A percentile compares a stretch with the other conserved stretches of the same genome.
Evolutionary conservation across 2,888 invertebrate species (phyloP).

Genomic region (Cheiracanthium punctorium): DNA sequence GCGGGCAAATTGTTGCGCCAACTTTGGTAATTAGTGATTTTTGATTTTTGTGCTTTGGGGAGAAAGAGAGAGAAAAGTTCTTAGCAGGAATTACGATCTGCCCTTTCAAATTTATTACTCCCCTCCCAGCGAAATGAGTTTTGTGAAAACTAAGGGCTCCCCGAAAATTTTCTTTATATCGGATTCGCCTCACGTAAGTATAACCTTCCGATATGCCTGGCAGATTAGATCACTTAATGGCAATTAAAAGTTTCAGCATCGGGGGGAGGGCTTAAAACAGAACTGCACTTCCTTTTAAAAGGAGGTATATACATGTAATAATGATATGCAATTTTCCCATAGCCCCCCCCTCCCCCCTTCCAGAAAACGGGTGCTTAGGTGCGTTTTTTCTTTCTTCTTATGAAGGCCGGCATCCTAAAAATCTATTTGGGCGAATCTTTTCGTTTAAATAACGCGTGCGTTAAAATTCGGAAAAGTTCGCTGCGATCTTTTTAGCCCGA

Average conservation of each 20-base stretch:
- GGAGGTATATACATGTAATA: background rate
- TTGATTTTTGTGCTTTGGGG: background rate
- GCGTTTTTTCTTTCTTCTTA: background rate
- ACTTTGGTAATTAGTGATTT: slow-evolving; percentile 31
- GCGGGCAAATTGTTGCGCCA: slow-evolving; percentile 3
- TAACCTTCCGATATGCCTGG: slow-evolving; percentile 15
- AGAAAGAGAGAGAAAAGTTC: too few relatives aligned
- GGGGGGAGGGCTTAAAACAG: background rate
- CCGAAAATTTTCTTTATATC: slow-evolving; percentile 32
- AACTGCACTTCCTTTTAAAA: background rate
- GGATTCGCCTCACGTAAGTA: slow-evolving; percentile 45
- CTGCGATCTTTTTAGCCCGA: background rate
- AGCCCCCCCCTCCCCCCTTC: too few relatives aligned
- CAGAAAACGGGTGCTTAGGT: background rate
- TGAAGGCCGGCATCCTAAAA: background rate
- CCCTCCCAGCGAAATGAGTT: slow-evolving; percentile 25
- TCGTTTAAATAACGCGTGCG: background rate
- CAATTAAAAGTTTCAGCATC: slow-evolving; percentile 59
- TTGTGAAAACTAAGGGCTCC: background rate
- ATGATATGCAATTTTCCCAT: slow-evolving; percentile 15
- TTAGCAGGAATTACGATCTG: slow-evolving; percentile 28
- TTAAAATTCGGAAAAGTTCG: slow-evolving; percentile 1
- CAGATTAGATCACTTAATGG: slow-evolving; percentile 49
- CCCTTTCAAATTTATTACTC: slow-evolving; percentile 21
- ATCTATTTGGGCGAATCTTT: background rate